Evolutionary conservation across 1,140 invertebrate species (phyloP).

Genomic region (Drosophila navojoa): DNA sequence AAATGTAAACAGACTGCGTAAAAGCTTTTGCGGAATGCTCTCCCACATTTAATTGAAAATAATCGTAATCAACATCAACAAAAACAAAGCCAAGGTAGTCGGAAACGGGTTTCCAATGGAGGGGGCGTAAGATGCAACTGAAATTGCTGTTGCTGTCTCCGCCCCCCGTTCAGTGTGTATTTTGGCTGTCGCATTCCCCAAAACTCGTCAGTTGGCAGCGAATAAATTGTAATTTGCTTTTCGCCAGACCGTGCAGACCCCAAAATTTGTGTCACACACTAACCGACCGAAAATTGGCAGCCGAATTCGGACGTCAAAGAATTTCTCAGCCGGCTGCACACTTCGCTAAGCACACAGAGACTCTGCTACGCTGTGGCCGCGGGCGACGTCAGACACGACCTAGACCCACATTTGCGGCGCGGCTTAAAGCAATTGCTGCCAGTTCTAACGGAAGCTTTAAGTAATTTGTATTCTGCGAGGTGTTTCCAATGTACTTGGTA

Average conservation of each 20-base stretch:
- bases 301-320: constrained; percentile 73
- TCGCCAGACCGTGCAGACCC: constrained; percentile 45
- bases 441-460: constrained; percentile 63
- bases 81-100: constrained; percentile 78
- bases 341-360: constrained; percentile 14
- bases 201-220: constrained; percentile 38
- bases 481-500: too few relatives aligned
- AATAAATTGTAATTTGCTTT: constrained; percentile 67
- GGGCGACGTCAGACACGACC: constrained; percentile 57
- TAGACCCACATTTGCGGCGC: constrained; percentile 63
- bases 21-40: constrained; percentile 53
- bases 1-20: constrained; percentile 76
- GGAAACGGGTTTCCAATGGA: constrained; percentile 67
- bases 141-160: constrained; percentile 27
- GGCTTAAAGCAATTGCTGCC: constrained; percentile 45
- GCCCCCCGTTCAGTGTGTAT: constrained; percentile 33
- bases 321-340: constrained; percentile 72
- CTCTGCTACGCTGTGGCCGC: constrained; percentile 12
- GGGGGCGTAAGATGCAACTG: constrained; percentile 19
- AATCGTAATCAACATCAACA: constrained; percentile 66
- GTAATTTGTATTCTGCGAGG: constrained; percentile 18
- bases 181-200: constrained; percentile 38
- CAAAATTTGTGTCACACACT: constrained; percentile 60
- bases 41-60: constrained; percentile 64
- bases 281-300: constrained; percentile 51